phyloP scores from a whole-genome alignment of 2,797 vertebrate species.

The Hyperoplus lanceolatus region DNA sequence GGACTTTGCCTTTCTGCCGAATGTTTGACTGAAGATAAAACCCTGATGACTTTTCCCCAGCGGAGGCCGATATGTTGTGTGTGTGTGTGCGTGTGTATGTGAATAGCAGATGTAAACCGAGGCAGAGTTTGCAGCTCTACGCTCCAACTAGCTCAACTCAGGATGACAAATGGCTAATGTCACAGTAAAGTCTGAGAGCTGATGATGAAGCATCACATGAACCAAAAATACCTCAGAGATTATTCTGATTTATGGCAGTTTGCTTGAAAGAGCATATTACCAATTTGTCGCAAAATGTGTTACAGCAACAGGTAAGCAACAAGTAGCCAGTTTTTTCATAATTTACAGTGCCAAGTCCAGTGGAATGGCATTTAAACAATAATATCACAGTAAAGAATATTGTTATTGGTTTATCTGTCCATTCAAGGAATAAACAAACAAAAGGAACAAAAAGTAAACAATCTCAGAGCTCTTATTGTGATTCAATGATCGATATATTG shows the following conservation, averaged over 20 bases:
- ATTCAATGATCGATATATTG: neutral
- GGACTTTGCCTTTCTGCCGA: constrained; percentile 14
- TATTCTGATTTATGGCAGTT: neutral
- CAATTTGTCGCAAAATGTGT: neutral
- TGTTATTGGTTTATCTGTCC: neutral
- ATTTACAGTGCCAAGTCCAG: neutral
- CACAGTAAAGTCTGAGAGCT: neutral
- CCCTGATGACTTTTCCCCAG: constrained; percentile 8
- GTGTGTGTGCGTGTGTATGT: constrained; percentile 13
- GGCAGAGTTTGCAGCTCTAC: neutral
- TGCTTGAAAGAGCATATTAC: neutral
- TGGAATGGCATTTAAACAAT: neutral
- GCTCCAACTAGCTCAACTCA: neutral
- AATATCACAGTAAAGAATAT: neutral
- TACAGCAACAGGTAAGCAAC: neutral
- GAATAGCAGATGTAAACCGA: constrained; percentile 39
- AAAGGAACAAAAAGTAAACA: neutral
- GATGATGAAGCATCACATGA: neutral
- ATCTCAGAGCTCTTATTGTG: neutral
- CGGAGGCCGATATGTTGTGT: neutral
- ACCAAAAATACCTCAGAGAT: neutral
- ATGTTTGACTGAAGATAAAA: constrained; percentile 35
- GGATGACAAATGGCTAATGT: neutral
- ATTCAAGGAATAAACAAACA: neutral
- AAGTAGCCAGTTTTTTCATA: neutral